These are phyloP conservation scores for Platygyra sinensis DNA, from an alignment of 64 coral and sea anemone species.

Conservation along the genomic window DNA sequence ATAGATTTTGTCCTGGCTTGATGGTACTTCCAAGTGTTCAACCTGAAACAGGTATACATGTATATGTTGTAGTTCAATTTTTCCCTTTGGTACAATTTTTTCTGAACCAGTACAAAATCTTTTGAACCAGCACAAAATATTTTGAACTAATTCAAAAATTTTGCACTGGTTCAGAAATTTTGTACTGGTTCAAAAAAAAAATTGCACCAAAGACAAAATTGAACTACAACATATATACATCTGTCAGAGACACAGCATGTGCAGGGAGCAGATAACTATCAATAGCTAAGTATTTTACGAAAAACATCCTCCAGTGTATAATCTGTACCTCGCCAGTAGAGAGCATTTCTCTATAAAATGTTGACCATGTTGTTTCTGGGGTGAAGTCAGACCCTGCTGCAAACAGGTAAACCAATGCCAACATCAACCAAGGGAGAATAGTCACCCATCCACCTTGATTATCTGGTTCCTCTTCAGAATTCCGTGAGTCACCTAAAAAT, in stretches of 20 bases:
- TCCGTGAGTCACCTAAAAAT: background rate
- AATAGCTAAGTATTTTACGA: too few species aligned
- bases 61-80: too few species aligned
- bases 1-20: slow-evolving; percentile 88
- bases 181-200: too few species aligned
- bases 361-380: slow-evolving; percentile 93
- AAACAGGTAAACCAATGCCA: slow-evolving; percentile 90
- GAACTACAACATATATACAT: too few species aligned
- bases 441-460: slow-evolving; percentile 87
- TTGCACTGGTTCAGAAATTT: too few species aligned
- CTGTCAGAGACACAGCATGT: background rate
- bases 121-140: too few species aligned
- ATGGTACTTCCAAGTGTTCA: slow-evolving; percentile 86
- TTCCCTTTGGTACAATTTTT: too few species aligned
- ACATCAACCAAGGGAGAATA: slow-evolving; percentile 85
- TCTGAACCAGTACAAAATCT: too few species aligned
- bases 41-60: slow-evolving; percentile 67
- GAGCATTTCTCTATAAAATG: slow-evolving; percentile 97
- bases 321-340: slow-evolving; percentile 84
- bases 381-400: slow-evolving; percentile 85
- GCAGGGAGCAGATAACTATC: background rate
- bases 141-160: too few species aligned
- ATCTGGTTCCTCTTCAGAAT: slow-evolving; percentile 20
- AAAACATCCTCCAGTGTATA: too few species aligned
- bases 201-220: too few species aligned